These are phyloP conservation scores for Pomacea maculata DNA, from an alignment of 1,140 invertebrate species.

Conservation along the genomic window DNA sequence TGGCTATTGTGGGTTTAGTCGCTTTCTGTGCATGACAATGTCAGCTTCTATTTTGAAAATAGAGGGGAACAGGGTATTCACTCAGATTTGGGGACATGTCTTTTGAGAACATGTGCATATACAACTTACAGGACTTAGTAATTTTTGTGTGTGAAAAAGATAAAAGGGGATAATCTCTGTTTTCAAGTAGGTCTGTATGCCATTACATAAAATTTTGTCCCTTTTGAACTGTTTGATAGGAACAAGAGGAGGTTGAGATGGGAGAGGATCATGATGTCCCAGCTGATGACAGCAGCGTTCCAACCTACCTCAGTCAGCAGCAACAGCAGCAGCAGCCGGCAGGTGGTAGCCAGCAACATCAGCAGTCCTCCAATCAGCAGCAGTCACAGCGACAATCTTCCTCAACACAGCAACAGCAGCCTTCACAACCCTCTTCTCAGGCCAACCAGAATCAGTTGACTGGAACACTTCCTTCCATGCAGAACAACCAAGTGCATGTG, in stretches of 20 bases:
- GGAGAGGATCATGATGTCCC: constrained; percentile 65
- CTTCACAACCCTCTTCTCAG: constrained; percentile 1
- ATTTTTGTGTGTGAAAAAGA: too few relatives aligned
- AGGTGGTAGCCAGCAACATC: neutral
- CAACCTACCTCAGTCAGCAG: constrained; percentile 12
- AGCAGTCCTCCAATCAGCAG: constrained; percentile 6
- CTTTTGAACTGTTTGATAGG: constrained; percentile 32
- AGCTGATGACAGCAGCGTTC: constrained; percentile 42
- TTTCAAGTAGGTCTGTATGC: too few relatives aligned
- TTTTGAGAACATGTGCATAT: neutral
- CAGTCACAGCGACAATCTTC: neutral
- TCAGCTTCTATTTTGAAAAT: too few relatives aligned
- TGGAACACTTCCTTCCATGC: neutral
- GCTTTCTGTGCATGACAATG: too few relatives aligned
- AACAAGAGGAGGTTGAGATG: constrained; percentile 62
- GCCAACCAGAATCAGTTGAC: constrained; percentile 16
- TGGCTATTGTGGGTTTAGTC: too few relatives aligned
- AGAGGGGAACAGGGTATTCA: too few relatives aligned
- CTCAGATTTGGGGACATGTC: neutral
- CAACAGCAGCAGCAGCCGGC: constrained; percentile 21
- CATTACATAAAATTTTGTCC: too few relatives aligned
- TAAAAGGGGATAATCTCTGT: too few relatives aligned
- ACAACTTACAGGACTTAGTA: neutral
- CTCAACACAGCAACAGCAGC: constrained; percentile 25
- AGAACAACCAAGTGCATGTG: constrained; percentile 47